Conservation (phyloP, 2,797 vertebrate genomes). For the Synanceia verrucosa region DNA sequence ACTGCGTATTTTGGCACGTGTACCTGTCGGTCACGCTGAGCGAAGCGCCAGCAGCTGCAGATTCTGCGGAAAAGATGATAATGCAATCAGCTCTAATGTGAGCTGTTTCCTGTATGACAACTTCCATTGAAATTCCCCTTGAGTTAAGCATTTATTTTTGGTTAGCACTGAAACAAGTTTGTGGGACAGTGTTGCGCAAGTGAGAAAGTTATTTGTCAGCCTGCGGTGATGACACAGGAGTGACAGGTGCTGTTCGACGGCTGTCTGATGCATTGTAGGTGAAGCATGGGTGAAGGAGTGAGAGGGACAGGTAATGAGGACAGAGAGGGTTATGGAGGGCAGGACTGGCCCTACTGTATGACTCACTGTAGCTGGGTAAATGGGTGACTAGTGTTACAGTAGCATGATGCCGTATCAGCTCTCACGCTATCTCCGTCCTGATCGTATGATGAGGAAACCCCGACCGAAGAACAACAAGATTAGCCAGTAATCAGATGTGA, state of each 20-base stretch:
- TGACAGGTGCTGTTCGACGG: constrained; percentile 29
- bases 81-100: constrained; percentile 25
- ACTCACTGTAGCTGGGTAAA: constrained; percentile 39
- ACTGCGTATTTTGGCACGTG: constrained; percentile 58
- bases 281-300: not conserved
- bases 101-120: constrained; percentile 27
- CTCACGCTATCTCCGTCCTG: constrained; percentile 44
- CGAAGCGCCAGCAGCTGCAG: constrained; percentile 47
- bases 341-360: constrained; percentile 24
- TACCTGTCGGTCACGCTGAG: constrained; percentile 54
- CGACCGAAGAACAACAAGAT: constrained; percentile 65
- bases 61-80: constrained; percentile 7
- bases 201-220: constrained; percentile 24
- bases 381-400: constrained; percentile 63
- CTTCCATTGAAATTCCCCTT: constrained; percentile 4
- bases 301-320: constrained; percentile 22
- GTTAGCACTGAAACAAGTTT: not conserved
- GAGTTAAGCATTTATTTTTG: constrained; percentile 16
- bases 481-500: constrained; percentile 68
- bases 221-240: constrained; percentile 36
- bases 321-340: constrained; percentile 15
- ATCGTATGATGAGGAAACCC: constrained; percentile 65
- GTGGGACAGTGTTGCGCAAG: constrained; percentile 5
- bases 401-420: constrained; percentile 57
- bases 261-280: constrained; percentile 13